Evolutionary conservation across 2,797 vertebrate species (phyloP).

Genomic region (Scolopax rusticola): DNA sequence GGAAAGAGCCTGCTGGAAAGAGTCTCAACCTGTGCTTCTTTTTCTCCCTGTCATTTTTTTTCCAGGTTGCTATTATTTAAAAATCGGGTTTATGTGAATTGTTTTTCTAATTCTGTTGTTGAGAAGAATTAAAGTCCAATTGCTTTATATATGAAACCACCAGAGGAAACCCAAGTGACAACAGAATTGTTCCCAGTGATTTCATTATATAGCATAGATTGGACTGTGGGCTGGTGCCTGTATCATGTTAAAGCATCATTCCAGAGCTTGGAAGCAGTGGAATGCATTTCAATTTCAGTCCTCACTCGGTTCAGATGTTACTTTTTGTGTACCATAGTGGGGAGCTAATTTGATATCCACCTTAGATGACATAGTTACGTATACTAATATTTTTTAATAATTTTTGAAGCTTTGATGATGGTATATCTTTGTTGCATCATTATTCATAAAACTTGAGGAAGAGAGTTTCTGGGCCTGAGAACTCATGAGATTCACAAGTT

Average conservation of each 20-base stretch:
- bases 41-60: background rate
- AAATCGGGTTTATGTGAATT: background rate
- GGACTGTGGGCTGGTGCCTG: background rate
- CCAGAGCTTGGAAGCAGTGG: background rate
- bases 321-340: background rate
- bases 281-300: background rate
- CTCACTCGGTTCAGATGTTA: background rate
- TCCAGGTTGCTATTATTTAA: background rate
- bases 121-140: background rate
- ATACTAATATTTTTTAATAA: background rate
- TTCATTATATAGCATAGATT: background rate
- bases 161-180: background rate
- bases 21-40: background rate
- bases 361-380: background rate
- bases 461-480: background rate
- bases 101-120: conserved; percentile 11
- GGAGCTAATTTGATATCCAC: background rate
- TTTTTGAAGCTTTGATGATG: background rate
- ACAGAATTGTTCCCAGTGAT: background rate
- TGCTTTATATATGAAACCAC: background rate
- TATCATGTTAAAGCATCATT: background rate
- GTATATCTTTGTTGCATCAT: background rate
- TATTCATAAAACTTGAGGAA: background rate
- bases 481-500: background rate
- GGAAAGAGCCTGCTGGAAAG: background rate